Evolutionary conservation across 1,140 invertebrate genomes (phyloP), one percentile per base, ranked within the genome.

Genomic region (Anastrepha obliqua): DNA sequence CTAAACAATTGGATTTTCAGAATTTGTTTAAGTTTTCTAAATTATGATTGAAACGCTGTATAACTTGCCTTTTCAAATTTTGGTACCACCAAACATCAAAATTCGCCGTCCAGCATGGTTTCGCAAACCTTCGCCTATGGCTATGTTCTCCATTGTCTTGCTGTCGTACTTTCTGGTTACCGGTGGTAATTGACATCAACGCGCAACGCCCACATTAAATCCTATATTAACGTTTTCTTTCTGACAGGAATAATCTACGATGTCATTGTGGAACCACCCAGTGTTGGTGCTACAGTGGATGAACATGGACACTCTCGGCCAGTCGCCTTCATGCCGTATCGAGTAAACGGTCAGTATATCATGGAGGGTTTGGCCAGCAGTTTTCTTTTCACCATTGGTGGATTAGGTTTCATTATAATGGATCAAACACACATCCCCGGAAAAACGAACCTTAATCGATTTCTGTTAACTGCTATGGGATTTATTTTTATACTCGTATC

Each of bases 331-430:
- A 99, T 99, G 98, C 98, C 98, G 0, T 99, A 99, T 93, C 94
- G 99, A 90, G 98, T 99, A 0, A 99, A 99, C 94, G 99, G 98
- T 0, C 98, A 99, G 93, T 99, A 99, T 92, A 99, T 99, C 62
- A 99, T 99, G 97, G 98, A 99, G 95, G 99, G 99, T 1, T 94
- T 99, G 87, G 98, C 98, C 15, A 98, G 98, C 44, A 98, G 98
- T 94, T 99, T 99, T 91, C 94, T 99, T 6, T 99, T 99, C 93
- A 98, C 98, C 0, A 94, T 99, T 65, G 98, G 99, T 78, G 98
- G 98, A 2, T 94, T 99, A 51, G 99, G 99, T 5, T 99, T 99
- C 94, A 98, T 99, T 11, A 97, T 99, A 88, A 94, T 99, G 74
- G 99, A 99, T 93, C 96, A 98, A 89, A 99, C 98, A 0, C 98